These are phyloP conservation scores for Stictocephala bisonia DNA, from an alignment of 2,888 invertebrate genomes.

Conservation along the genomic window DNA sequence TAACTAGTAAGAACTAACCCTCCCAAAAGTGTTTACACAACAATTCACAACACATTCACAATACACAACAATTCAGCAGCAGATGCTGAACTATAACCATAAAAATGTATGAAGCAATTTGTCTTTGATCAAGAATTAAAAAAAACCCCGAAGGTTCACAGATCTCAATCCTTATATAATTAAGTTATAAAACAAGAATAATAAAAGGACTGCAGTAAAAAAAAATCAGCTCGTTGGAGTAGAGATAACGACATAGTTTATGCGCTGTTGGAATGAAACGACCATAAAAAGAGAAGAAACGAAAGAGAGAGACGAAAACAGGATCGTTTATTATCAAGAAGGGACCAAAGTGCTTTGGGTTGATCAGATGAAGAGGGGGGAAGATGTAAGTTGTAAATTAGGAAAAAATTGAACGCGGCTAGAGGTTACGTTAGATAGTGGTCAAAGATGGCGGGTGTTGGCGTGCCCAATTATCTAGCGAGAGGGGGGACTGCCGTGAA, in stretches of 20 bases:
- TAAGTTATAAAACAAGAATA: constrained; percentile 38
- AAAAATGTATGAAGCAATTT: too few species aligned
- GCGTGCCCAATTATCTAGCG: constrained; percentile 44
- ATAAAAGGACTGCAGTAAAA: constrained; percentile 23
- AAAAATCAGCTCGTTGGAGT: constrained; percentile 27
- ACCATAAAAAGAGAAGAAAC: constrained; percentile 26
- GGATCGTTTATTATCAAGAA: constrained; percentile 18
- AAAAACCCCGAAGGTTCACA: too few species aligned
- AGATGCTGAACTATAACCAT: too few species aligned
- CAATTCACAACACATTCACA: too few species aligned
- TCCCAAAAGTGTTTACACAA: too few species aligned
- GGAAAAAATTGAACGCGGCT: constrained; percentile 42
- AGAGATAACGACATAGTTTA: constrained; percentile 32
- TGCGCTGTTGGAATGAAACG: constrained; percentile 12
- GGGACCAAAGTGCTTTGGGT: background rate
- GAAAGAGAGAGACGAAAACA: constrained; percentile 6
- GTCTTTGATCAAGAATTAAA: too few species aligned
- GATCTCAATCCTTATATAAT: constrained; percentile 35
- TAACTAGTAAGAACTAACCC: too few species aligned
- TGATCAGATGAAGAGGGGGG: background rate
- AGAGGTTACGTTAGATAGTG: constrained; percentile 32
- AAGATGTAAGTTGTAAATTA: constrained; percentile 44
- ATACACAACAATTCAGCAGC: too few species aligned
- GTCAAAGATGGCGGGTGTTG: constrained; percentile 48
- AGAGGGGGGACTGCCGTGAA: constrained; percentile 11